Percentiles rank a stretch among this genome's conserved stretches.
These are phyloP conservation scores for Heliconius hewitsoni DNA, from an alignment of 1,140 invertebrate species.

Conservation along the genomic window DNA sequence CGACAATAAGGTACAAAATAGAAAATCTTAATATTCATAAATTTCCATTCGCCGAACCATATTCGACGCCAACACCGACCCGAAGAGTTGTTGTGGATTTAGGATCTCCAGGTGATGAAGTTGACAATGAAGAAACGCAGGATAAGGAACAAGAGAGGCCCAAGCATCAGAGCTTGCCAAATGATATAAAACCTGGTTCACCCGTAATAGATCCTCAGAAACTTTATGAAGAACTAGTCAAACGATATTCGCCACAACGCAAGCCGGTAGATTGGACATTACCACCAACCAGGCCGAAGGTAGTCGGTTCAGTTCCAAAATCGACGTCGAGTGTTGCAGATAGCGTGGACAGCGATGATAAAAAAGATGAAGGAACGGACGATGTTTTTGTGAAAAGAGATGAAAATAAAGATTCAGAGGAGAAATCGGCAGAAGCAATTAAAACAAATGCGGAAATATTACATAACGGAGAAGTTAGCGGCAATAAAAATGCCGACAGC, in stretches of 20 bases:
- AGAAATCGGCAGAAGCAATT: constrained; percentile 39
- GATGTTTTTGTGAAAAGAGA: constrained; percentile 66
- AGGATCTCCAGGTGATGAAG: constrained; percentile 53
- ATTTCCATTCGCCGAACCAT: constrained; percentile 78
- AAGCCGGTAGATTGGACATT: constrained; percentile 73
- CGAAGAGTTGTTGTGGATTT: constrained; percentile 64
- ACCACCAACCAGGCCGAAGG: constrained; percentile 69
- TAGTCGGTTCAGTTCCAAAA: constrained; percentile 73
- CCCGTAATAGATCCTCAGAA: constrained; percentile 71
- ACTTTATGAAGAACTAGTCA: constrained; percentile 71
- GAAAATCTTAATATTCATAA: constrained; percentile 76
- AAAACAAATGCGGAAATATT: constrained; percentile 48
- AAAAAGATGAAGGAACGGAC: constrained; percentile 56
- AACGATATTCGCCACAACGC: constrained; percentile 73
- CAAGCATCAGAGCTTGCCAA: constrained; percentile 60
- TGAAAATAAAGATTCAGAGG: constrained; percentile 42
- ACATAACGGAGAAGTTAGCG: constrained; percentile 52
- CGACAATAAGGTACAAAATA: constrained; percentile 66
- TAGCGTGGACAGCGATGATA: constrained; percentile 53
- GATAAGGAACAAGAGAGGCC: constrained; percentile 49
- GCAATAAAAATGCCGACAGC: constrained; percentile 36
- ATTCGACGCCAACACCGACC: constrained; percentile 66
- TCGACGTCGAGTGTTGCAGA: constrained; percentile 64
- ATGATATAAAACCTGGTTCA: constrained; percentile 46
- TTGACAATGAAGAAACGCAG: constrained; percentile 62